phyloP scores from a whole-genome alignment of 2,888 invertebrate species.

The Patella ulyssiponensis region DNA sequence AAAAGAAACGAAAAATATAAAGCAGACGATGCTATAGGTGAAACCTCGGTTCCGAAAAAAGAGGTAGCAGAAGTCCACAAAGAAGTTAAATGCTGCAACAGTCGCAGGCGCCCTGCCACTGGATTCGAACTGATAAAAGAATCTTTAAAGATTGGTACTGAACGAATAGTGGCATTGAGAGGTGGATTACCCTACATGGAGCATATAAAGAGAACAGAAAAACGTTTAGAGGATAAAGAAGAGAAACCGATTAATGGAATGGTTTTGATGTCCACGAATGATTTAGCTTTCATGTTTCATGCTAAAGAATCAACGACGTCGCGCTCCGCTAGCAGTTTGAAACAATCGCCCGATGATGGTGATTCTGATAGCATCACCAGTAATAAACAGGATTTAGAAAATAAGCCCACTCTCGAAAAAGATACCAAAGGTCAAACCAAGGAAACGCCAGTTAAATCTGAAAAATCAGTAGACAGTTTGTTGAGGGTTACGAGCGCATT shows the following conservation, averaged over 20 bases:
- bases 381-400: too few species aligned
- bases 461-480: background rate
- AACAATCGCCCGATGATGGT: background rate
- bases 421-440: too few species aligned
- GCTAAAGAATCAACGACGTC: background rate
- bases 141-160: background rate
- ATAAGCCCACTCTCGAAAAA: too few species aligned
- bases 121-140: background rate
- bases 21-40: too few species aligned
- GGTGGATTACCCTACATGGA: background rate
- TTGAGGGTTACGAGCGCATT: background rate
- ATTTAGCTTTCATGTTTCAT: background rate
- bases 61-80: background rate
- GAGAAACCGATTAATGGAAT: slow-evolving; percentile 7
- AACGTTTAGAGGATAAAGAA: background rate
- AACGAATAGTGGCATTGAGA: background rate
- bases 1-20: background rate
- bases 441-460: background rate
- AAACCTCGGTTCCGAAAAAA: background rate
- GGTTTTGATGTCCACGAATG: background rate
- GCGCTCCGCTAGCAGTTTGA: background rate
- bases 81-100: background rate
- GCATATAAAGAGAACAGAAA: background rate
- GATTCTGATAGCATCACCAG: background rate
- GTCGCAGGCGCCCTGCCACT: background rate